Evolutionary conservation across 1,140 invertebrate species (phyloP).

Genomic region (Nasonia giraulti): DNA sequence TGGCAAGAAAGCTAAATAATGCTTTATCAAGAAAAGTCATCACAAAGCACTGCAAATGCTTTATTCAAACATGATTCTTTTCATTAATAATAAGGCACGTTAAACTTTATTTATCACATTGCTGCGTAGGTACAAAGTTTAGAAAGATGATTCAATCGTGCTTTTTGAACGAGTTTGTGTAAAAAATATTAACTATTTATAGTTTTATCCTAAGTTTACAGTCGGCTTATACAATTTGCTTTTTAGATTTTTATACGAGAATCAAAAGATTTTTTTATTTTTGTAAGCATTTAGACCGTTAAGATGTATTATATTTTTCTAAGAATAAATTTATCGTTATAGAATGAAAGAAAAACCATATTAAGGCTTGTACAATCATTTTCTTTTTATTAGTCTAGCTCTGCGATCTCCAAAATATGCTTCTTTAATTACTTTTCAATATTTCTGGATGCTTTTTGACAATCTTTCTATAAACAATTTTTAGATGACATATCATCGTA

Average conservation of each 20-base stretch:
- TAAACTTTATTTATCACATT: not conserved
- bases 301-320: not conserved
- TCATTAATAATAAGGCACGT: not conserved
- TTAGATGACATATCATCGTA: no score
- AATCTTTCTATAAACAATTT: no score
- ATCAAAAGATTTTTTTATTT: not conserved
- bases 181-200: no score
- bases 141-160: not conserved
- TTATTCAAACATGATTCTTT: not conserved
- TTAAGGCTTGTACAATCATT: no score
- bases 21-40: slow-evolving; percentile 24
- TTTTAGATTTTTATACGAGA: no score
- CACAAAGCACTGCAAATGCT: slow-evolving; percentile 33
- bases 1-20: slow-evolving; percentile 60
- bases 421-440: not conserved
- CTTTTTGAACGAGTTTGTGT: not conserved
- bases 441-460: no score
- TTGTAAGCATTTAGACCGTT: not conserved
- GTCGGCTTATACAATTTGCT: no score
- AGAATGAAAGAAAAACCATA: not conserved
- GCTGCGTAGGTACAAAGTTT: not conserved
- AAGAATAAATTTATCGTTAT: not conserved
- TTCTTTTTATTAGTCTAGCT: not conserved
- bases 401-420: not conserved
- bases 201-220: no score